Evolutionary conservation across 2,797 vertebrate genomes (phyloP).

Genomic region (Squalus acanthias): DNA sequence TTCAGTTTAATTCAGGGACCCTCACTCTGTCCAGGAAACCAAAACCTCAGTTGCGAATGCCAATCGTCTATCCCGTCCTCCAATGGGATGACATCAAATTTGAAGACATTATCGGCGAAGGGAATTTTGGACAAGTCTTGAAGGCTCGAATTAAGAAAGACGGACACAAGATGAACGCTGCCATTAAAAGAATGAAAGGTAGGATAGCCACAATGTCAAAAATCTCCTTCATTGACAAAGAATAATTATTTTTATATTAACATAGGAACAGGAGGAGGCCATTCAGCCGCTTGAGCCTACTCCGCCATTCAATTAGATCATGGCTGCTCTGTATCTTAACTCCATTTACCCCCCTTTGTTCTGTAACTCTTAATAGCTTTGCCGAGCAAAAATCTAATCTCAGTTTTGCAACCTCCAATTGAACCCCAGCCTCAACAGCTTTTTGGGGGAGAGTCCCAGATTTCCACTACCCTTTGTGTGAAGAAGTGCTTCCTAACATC

Average conservation of each 20-base stretch:
- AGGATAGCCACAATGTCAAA: not conserved
- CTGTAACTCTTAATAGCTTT: too few relatives aligned
- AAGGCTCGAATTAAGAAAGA: conserved; percentile 84
- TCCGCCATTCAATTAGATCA: not conserved
- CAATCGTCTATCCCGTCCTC: conserved; percentile 72
- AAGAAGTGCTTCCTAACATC: not conserved
- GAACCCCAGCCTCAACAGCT: not conserved
- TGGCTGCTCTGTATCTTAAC: too few relatives aligned
- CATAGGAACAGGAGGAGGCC: not conserved
- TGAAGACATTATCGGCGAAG: conserved; percentile 81
- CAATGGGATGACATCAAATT: conserved; percentile 85
- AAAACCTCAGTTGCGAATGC: conserved; percentile 62
- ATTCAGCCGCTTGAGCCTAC: not conserved
- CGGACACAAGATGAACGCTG: conserved; percentile 76
- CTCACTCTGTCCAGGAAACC: conserved; percentile 70
- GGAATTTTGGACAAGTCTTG: conserved; percentile 79
- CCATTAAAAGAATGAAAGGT: conserved; percentile 87
- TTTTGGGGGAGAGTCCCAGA: not conserved
- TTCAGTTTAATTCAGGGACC: conserved; percentile 76
- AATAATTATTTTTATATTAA: not conserved
- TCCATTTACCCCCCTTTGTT: too few relatives aligned
- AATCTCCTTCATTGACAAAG: not conserved
- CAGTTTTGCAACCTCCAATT: not conserved
- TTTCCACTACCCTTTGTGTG: not conserved
- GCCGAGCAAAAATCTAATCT: too few relatives aligned